These are phyloP conservation scores for Drosophila erecta DNA, from an alignment of 1,140 invertebrate species.

Conservation along the genomic window DNA sequence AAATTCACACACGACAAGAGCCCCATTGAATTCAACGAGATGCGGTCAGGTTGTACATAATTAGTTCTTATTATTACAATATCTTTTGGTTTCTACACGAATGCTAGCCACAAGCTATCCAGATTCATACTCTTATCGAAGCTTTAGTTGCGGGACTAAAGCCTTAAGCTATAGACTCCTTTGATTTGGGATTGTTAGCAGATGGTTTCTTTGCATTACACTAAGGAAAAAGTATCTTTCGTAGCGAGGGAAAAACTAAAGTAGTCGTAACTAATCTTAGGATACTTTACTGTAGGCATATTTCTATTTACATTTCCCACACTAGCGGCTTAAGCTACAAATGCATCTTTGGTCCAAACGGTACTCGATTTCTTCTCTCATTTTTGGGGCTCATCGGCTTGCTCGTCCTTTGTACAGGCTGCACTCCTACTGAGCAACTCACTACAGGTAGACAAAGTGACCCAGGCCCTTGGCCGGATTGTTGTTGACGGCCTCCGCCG, in stretches of 20 bases:
- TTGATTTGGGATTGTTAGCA: constrained; percentile 56
- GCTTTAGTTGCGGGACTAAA: constrained; percentile 61
- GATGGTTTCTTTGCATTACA: constrained; percentile 40
- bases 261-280: constrained; percentile 4
- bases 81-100: constrained; percentile 70
- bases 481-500: constrained; percentile 77
- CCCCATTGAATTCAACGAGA: neutral
- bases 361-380: constrained; percentile 38
- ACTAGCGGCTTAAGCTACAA: constrained; percentile 58
- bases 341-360: constrained; percentile 79
- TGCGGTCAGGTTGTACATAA: constrained; percentile 7
- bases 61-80: constrained; percentile 59
- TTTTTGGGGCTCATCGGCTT: constrained; percentile 8
- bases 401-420: constrained; percentile 6
- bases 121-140: constrained; percentile 46
- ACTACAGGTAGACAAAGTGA: constrained; percentile 79
- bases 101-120: constrained; percentile 29
- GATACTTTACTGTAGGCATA: neutral
- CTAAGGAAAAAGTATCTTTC: neutral
- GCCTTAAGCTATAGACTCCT: constrained; percentile 73
- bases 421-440: neutral
- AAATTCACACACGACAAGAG: neutral
- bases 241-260: constrained; percentile 12
- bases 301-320: constrained; percentile 46
- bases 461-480: constrained; percentile 81